Evolutionary conservation across 2,797 vertebrate species (phyloP).

Genomic region (Characodon lateralis): DNA sequence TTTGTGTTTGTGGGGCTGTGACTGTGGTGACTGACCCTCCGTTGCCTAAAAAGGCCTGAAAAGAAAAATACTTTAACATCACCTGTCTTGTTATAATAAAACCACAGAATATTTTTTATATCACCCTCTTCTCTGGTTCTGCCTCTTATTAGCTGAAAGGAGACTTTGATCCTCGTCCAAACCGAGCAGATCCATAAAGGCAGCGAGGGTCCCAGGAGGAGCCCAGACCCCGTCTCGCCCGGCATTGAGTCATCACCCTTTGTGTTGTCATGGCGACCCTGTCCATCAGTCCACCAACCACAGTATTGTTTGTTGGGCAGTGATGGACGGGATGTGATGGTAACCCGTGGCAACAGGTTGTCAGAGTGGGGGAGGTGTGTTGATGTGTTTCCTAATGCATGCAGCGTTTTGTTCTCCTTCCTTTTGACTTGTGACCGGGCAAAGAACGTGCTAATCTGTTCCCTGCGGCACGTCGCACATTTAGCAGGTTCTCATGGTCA

Average conservation of each 20-base stretch:
- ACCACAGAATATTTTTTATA: too few relatives aligned
- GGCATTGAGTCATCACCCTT: conserved; percentile 53
- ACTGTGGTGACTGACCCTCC: too few relatives aligned
- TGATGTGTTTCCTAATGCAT: conserved; percentile 1
- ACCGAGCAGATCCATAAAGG: conserved; percentile 24
- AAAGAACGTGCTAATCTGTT: conserved; percentile 30
- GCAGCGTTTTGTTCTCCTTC: conserved; percentile 21
- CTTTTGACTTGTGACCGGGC: conserved; percentile 48
- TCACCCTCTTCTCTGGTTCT: not conserved
- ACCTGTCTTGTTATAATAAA: too few relatives aligned
- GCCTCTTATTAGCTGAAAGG: conserved; percentile 9
- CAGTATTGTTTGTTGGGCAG: conserved; percentile 36
- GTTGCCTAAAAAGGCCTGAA: too few relatives aligned
- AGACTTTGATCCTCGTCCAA: conserved; percentile 48
- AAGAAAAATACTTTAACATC: too few relatives aligned
- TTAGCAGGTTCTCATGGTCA: conserved; percentile 31
- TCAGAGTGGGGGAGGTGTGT: conserved; percentile 12
- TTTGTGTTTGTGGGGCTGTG: too few relatives aligned
- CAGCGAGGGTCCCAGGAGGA: conserved; percentile 20
- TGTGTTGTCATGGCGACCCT: conserved; percentile 61
- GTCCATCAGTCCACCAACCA: conserved; percentile 42
- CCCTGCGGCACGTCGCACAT: conserved; percentile 11
- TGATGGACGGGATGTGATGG: conserved; percentile 59
- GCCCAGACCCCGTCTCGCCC: conserved; percentile 13
- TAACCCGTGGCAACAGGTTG: conserved; percentile 59